phyloP scores from a whole-genome alignment of 2,113 vertebrate species.

The Sinosuthora webbiana region DNA sequence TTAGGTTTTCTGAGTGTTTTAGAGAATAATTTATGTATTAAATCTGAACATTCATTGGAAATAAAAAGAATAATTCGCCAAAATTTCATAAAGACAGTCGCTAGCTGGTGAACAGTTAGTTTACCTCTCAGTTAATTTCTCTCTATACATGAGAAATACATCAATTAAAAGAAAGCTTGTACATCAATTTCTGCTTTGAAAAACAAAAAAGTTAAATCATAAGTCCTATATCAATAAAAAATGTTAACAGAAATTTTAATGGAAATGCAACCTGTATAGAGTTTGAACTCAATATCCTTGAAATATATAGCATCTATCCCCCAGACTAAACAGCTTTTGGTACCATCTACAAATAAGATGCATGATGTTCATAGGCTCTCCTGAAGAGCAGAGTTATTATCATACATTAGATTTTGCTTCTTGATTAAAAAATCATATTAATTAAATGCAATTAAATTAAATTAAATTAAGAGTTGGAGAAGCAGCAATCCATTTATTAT shows the following conservation, averaged over 20 bases:
- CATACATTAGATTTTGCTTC: slow-evolving; percentile 46
- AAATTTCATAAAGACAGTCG: not conserved
- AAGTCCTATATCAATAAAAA: not conserved
- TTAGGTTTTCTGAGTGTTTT: not conserved
- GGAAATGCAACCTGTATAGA: not conserved
- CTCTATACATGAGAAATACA: not conserved
- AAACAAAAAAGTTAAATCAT: not conserved
- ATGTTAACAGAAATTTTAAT: slow-evolving; percentile 13
- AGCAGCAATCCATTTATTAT: slow-evolving; percentile 53
- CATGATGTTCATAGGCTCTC: slow-evolving; percentile 28
- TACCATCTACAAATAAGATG: slow-evolving; percentile 40
- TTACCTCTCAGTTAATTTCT: not conserved
- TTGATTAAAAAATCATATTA: slow-evolving; percentile 66
- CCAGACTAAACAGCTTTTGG: slow-evolving; percentile 29
- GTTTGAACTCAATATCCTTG: slow-evolving; percentile 28
- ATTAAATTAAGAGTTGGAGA: slow-evolving; percentile 65
- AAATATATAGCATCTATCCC: not conserved
- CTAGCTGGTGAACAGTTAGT: not conserved
- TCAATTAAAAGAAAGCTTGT: not conserved
- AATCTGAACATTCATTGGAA: not conserved
- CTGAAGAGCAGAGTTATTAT: slow-evolving; percentile 56
- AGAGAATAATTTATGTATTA: not conserved
- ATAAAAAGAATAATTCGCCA: not conserved
- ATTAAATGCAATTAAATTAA: slow-evolving; percentile 67
- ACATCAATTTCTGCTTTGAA: not conserved